Conservation (phyloP, 2,113 vertebrate species). For the Coregonus clupeaformis region DNA sequence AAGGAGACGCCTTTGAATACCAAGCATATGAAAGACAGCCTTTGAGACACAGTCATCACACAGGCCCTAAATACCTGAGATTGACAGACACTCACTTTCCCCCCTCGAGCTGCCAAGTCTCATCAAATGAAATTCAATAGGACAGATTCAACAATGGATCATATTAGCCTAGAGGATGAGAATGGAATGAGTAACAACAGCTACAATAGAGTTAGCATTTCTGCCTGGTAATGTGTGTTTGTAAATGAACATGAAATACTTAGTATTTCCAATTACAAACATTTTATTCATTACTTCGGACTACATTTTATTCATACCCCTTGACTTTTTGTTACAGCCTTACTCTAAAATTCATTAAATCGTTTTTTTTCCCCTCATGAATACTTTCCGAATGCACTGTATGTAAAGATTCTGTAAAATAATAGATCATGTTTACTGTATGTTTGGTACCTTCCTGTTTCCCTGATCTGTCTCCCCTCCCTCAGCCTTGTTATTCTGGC, state of each 20-base stretch:
- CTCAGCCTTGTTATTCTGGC: background rate
- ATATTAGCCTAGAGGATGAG: background rate
- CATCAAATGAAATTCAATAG: background rate
- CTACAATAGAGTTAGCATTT: background rate
- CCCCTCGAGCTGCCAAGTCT: background rate
- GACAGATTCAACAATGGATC: background rate
- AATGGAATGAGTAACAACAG: background rate
- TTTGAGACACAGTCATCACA: constrained; percentile 12
- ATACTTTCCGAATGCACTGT: too few species aligned
- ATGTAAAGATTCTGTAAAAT: background rate
- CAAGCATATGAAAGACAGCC: background rate
- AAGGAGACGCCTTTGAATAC: constrained; percentile 7
- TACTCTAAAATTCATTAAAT: too few species aligned
- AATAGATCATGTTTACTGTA: background rate
- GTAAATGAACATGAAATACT: too few species aligned
- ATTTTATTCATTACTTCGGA: too few species aligned
- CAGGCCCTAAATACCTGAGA: background rate
- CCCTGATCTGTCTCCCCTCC: too few species aligned
- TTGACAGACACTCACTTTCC: constrained; percentile 1
- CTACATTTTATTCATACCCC: too few species aligned
- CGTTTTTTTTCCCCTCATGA: too few species aligned
- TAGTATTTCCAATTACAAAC: too few species aligned
- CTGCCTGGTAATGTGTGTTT: too few species aligned
- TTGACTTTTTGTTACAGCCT: too few species aligned
- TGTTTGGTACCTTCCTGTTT: background rate